Conservation (phyloP, 64 coral and sea anemone species). For the Pachyseris speciosa region DNA sequence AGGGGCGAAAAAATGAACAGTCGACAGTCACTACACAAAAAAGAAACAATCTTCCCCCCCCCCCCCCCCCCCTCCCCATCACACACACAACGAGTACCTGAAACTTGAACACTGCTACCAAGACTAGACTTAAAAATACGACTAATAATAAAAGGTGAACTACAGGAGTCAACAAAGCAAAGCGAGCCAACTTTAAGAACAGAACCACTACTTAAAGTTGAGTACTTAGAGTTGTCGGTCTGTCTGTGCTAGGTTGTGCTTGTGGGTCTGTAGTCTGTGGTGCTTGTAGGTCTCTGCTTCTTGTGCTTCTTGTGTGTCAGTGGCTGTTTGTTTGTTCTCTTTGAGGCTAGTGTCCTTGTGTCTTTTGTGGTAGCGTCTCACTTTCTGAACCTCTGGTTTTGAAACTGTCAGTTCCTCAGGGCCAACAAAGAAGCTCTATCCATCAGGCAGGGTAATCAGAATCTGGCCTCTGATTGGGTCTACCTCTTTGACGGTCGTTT, state of each 20-base stretch:
- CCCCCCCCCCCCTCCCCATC: constrained; percentile 4
- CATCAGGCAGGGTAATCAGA: not conserved
- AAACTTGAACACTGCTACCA: constrained; percentile 47
- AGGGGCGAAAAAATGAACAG: constrained; percentile 54
- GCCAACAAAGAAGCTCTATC: not conserved
- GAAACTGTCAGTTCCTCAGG: not conserved
- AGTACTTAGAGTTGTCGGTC: not conserved
- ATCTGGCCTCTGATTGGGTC: not conserved
- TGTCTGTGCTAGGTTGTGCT: not conserved
- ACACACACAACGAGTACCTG: constrained; percentile 24
- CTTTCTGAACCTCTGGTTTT: not conserved
- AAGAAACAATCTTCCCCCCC: constrained; percentile 28
- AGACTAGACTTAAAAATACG: constrained; percentile 63
- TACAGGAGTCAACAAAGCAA: constrained; percentile 51
- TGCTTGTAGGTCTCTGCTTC: too few species aligned
- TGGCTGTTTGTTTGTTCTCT: too few species aligned
- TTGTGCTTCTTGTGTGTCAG: too few species aligned
- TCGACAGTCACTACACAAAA: constrained; percentile 64
- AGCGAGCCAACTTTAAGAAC: constrained; percentile 36
- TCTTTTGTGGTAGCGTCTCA: not conserved
- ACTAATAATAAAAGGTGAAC: constrained; percentile 61
- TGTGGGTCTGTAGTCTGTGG: too few species aligned
- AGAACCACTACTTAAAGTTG: not conserved
- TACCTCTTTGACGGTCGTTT: not conserved
- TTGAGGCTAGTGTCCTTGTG: not conserved